Percentiles rank a stretch among this genome's conserved stretches.
These are phyloP conservation scores for Aratinga solstitialis DNA, from an alignment of 2,797 vertebrate species.

Conservation along the genomic window DNA sequence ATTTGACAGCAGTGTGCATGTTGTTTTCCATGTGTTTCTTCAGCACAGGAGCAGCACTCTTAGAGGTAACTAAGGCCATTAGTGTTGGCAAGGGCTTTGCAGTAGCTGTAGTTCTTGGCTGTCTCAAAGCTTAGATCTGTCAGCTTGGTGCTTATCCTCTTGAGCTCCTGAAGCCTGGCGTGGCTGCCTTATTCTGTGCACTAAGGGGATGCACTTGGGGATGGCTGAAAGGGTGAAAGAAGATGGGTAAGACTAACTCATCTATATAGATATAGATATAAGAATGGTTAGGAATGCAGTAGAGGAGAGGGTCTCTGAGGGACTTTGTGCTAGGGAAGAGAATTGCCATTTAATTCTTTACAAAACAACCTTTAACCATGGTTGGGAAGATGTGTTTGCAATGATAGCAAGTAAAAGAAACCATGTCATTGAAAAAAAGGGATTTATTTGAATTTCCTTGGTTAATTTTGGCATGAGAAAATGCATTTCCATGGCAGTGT, in stretches of 20 bases:
- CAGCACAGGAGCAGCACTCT: neutral
- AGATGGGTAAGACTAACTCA: neutral
- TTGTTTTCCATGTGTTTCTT: neutral
- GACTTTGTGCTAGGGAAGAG: neutral
- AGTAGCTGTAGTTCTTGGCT: neutral
- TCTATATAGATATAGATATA: neutral
- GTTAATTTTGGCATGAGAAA: constrained; percentile 28
- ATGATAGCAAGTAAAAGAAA: neutral
- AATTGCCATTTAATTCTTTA: constrained; percentile 27
- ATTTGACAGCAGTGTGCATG: neutral
- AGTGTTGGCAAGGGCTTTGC: neutral
- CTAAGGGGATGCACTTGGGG: neutral
- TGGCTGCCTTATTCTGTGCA: neutral
- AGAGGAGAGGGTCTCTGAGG: neutral
- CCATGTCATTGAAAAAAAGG: neutral
- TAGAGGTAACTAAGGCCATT: neutral
- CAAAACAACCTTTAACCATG: constrained; percentile 10
- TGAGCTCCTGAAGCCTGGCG: rapidly evolving
- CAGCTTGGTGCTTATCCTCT: neutral
- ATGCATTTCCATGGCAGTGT: constrained; percentile 18
- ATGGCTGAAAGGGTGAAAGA: neutral
- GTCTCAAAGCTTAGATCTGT: neutral
- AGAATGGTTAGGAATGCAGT: neutral
- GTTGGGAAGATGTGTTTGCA: neutral
- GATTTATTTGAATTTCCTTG: constrained; percentile 56